Conservation (phyloP, 92 coral and sea anemone species). For the Porites evermanni region DNA sequence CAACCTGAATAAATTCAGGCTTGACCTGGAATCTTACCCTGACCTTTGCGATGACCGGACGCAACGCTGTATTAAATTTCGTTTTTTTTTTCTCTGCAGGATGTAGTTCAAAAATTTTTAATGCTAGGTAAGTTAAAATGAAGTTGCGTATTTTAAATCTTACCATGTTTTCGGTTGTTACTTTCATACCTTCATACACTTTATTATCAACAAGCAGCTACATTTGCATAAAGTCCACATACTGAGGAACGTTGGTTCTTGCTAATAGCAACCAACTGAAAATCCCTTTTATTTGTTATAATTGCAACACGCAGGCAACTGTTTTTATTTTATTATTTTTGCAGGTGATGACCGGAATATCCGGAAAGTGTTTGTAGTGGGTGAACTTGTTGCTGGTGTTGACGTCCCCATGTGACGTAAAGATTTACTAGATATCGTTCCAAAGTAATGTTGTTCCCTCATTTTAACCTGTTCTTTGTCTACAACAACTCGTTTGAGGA, state of each 20-base stretch:
- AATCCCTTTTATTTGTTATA: too few relatives aligned
- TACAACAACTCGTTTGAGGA: too few relatives aligned
- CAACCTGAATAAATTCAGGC: too few relatives aligned
- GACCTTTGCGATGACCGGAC: too few relatives aligned
- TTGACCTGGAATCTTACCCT: too few relatives aligned
- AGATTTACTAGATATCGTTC: slow-evolving; percentile 2
- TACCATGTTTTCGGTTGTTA: too few relatives aligned
- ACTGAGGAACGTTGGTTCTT: too few relatives aligned
- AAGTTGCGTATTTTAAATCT: not conserved
- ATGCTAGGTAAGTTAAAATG: slow-evolving; percentile 60
- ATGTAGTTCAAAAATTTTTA: slow-evolving; percentile 79
- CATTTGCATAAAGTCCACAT: too few relatives aligned
- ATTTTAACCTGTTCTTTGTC: too few relatives aligned
- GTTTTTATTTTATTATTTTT: not conserved
- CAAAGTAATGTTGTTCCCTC: not conserved
- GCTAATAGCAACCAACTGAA: too few relatives aligned
- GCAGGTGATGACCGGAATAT: slow-evolving; percentile 87
- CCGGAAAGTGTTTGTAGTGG: slow-evolving; percentile 76
- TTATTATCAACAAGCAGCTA: too few relatives aligned
- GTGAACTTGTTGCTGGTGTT: slow-evolving; percentile 71
- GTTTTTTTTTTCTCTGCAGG: slow-evolving; percentile 23
- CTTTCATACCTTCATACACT: too few relatives aligned
- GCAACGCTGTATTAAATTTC: not conserved
- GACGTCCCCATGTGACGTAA: not conserved
- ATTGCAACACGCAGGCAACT: not conserved